Evolutionary conservation across 2,797 vertebrate species (phyloP).

Genomic region (Clarias fuscus): DNA sequence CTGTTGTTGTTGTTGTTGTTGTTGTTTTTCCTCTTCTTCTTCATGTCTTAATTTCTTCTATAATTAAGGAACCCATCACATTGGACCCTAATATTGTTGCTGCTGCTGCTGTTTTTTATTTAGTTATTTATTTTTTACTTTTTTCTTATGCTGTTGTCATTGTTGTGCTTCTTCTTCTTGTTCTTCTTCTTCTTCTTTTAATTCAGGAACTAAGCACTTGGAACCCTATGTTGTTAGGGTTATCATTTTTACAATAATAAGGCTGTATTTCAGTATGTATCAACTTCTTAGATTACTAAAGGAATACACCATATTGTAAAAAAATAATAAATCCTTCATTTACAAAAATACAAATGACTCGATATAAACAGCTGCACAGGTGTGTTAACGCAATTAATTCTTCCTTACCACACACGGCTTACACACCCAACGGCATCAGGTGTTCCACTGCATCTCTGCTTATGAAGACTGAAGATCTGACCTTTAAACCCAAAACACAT

Average conservation of each 20-base stretch:
- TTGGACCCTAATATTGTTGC: too few species aligned
- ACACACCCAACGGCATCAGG: constrained; percentile 61
- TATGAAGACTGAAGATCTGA: constrained; percentile 4
- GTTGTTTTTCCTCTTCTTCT: background rate
- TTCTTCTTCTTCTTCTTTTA: too few species aligned
- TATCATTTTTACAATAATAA: background rate
- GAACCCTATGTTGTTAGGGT: background rate
- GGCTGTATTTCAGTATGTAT: background rate
- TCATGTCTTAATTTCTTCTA: too few species aligned
- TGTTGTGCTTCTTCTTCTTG: too few species aligned
- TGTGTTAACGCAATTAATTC: constrained; percentile 51
- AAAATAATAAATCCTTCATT: background rate
- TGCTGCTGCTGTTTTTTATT: too few species aligned
- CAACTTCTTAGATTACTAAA: background rate
- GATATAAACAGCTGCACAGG: constrained; percentile 55
- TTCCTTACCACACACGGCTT: background rate
- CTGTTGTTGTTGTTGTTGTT: background rate
- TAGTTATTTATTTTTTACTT: background rate
- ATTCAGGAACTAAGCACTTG: too few species aligned
- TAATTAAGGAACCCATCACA: too few species aligned
- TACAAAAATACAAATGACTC: background rate
- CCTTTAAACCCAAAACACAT: constrained; percentile 67
- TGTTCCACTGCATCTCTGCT: constrained; percentile 64
- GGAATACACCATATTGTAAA: background rate
- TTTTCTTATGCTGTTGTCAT: background rate